Evolutionary conservation across 2,888 invertebrate species (phyloP), one percentile per base, ranked within the genome.

Genomic region (Axea sp.): DNA sequence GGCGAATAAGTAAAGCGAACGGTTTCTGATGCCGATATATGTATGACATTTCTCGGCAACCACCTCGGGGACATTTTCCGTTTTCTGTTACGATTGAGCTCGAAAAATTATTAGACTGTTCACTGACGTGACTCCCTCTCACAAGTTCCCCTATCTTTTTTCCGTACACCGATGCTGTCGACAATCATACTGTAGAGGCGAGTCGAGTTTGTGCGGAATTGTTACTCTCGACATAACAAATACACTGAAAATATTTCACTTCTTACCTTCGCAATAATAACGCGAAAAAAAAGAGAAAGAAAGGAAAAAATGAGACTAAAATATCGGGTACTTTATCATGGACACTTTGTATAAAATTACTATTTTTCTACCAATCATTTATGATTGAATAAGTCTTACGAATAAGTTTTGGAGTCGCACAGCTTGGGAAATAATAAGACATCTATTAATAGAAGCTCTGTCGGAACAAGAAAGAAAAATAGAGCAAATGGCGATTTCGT

Each of bases 81-180:
- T 79, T 77, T 78, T 75, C 80, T 45, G 75, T 78, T 78, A 78
- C 82, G 79, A 80, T 79, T 80, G 77, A 78, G 72, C 79, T 73
- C 41, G 75, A 59, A 69, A 80, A 82, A 79, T 81, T 81, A 82
- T 80, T 78, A 78, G 78, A 73, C 77, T 71, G 74, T 77, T 76
- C 76, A 12, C 26, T 31, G 33, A 55, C 69, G 55, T 55, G 55
- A 71, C 69, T 71, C 62, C 22, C 19, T 19, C 30, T 22, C 31
- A n/a, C 6, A 19, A 14, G 43, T 37, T 22, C 26, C 37, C 4
- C 19, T 12, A 19, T n/a, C 7, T 8, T 15, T 19, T 45, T 12
- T 30, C 45, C n/a, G n/a, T n/a, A n/a, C n/a, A n/a, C n/a, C n/a
- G n/a, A n/a, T n/a, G n/a, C 14, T n/a, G n/a, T 3, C 3, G 39